Percentiles rank a stretch among this genome's conserved stretches.
These are phyloP conservation scores for Lepilemur ruficaudatus DNA, from an alignment of 2,797 vertebrate species.

Conservation along the genomic window DNA sequence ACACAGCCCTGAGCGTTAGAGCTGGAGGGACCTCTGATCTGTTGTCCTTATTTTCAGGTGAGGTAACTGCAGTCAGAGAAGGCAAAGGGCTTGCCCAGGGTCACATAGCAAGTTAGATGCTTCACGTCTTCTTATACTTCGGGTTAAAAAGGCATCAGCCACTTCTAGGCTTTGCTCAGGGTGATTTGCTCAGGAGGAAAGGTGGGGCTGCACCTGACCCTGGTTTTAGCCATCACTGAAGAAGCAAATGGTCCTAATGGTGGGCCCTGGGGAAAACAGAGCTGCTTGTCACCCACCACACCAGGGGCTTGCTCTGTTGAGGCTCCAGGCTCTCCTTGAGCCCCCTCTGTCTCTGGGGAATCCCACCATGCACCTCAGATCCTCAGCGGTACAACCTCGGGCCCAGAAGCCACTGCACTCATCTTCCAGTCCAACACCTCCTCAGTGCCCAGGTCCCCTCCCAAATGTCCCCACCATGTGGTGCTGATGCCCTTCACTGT, in stretches of 20 bases:
- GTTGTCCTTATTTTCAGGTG: background rate
- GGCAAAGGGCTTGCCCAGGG: background rate
- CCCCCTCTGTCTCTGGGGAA: background rate
- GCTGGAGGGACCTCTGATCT: background rate
- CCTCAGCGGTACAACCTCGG: background rate
- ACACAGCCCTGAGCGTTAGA: background rate
- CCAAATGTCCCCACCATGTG: background rate
- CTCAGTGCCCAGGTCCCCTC: background rate
- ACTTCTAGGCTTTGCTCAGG: background rate
- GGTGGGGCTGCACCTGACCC: background rate
- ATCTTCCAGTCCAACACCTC: background rate
- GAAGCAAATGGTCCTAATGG: background rate
- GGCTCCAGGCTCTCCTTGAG: background rate
- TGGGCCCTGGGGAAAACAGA: background rate
- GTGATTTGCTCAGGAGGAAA: background rate
- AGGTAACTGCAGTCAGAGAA: background rate
- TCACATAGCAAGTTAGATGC: background rate
- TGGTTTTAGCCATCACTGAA: background rate
- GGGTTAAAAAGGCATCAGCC: background rate
- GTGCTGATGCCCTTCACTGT: background rate
- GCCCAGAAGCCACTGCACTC: background rate
- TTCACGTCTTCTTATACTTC: background rate
- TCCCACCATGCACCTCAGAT: background rate
- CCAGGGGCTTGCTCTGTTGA: background rate
- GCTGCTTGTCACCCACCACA: too few relatives aligned